Base-by-base conservation (phyloP, 2,888 invertebrate genomes). In the Drosophila picticornis region DNA sequence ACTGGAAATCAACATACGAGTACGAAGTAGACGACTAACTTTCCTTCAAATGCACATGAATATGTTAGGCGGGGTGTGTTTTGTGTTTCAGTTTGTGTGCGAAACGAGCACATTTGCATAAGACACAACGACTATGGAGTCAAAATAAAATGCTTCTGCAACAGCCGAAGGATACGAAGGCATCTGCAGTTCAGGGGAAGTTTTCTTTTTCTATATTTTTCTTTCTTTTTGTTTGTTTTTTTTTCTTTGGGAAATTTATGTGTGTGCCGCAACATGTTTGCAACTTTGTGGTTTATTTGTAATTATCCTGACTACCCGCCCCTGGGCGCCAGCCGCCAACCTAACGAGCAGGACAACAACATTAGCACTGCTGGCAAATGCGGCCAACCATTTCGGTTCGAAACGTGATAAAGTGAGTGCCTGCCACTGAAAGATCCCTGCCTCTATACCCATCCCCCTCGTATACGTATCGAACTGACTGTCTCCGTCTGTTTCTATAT, bases 211-310 rank as follows among this genome's bases (percentile, higher is more conserved):
- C 46, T 61, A 40, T 60, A 50, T 38, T 51, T 67, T 50, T 62
- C 25, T 62, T n/a, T 38, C 11, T 40, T 13, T 34, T 32, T 32
- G 4, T 32, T 56, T 46, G 50, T 62, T 48, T 56, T 50, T 58
- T 52, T 68, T 58, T 68, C 36, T 57, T 27, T 25, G 6, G 19
- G 19, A 51, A 88, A 77, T 86, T 78, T 90, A 85, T 85, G 86
- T 67, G 57, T 72, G 36, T 62, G 67, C 55, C 63, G 77, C 77
- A 84, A 82, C 80, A 87, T 90, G 88, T 82, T 87, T 88, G 91
- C 85, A 87, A 87, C 80, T 80, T 90, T 90, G 87, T 90, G 90
- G 87, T 77, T 88, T 84, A 79, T 90, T 88, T 91, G 90, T 91
- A 88, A 88, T 88, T 88, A 88, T 90, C 74, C 91, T 70, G 69